phyloP scores from a whole-genome alignment of 2,113 vertebrate species.

The Acrocephalus kingi region DNA sequence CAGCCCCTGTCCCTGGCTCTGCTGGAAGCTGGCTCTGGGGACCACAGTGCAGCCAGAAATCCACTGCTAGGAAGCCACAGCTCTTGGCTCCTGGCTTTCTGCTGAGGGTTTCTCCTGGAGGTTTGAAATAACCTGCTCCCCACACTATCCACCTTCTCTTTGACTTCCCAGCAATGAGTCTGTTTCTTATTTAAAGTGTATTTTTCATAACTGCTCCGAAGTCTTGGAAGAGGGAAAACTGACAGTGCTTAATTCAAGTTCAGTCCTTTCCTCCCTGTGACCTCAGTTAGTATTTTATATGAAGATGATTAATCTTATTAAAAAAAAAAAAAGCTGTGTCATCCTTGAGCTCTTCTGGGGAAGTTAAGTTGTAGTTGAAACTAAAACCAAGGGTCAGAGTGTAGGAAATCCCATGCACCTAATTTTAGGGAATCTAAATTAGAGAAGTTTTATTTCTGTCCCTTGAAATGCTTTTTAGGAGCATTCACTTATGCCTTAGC shows the following conservation, averaged over 20 bases:
- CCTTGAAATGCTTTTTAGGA: neutral
- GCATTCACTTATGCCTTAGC: neutral
- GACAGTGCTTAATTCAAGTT: neutral
- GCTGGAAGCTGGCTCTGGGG: neutral
- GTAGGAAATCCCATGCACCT: neutral
- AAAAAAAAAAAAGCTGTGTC: neutral
- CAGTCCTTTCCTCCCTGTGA: slow-evolving; percentile 15
- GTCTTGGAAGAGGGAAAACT: neutral
- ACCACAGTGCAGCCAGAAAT: neutral
- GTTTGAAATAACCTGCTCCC: neutral
- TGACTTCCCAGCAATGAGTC: neutral
- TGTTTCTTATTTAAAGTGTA: slow-evolving; percentile 40
- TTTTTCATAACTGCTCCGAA: neutral
- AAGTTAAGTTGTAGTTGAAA: slow-evolving; percentile 8
- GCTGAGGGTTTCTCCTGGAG: neutral
- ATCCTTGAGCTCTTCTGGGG: neutral
- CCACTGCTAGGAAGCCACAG: neutral
- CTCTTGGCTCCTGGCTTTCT: neutral
- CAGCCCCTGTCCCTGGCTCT: neutral
- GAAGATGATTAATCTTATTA: neutral
- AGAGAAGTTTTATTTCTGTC: slow-evolving; percentile 20
- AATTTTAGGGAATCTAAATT: slow-evolving; percentile 23
- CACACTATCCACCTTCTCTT: neutral
- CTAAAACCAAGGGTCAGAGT: neutral
- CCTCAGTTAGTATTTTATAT: slow-evolving; percentile 12